phyloP scores from a whole-genome alignment of 2,888 invertebrate genomes.

The Cheilosia pagana region DNA sequence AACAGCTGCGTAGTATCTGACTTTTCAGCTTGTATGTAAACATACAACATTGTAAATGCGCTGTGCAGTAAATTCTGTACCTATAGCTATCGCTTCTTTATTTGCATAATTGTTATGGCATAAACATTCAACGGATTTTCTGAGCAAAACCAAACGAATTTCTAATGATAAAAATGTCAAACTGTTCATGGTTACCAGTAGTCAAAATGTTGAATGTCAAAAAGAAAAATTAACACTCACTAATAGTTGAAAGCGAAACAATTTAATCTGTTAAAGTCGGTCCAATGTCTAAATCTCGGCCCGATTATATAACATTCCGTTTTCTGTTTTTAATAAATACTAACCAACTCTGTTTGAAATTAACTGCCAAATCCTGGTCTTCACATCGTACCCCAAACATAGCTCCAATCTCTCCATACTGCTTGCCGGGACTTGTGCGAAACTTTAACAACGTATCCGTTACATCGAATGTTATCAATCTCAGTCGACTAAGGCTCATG shows the following conservation, averaged over 20 bases:
- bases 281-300: background rate
- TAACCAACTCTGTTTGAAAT: slow-evolving; percentile 87
- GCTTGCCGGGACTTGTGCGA: slow-evolving; percentile 88
- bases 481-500: slow-evolving; percentile 81
- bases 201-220: background rate
- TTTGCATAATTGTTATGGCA: no score
- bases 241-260: background rate
- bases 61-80: no score
- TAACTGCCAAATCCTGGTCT: slow-evolving; percentile 85
- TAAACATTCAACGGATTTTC: background rate
- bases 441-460: slow-evolving; percentile 93
- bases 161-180: background rate
- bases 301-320: background rate
- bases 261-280: background rate
- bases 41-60: no score
- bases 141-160: background rate
- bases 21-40: no score
- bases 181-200: slow-evolving; percentile 7
- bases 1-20: no score
- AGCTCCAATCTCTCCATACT: slow-evolving; percentile 89
- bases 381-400: slow-evolving; percentile 88
- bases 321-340: background rate
- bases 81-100: no score
- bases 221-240: slow-evolving; percentile 33
- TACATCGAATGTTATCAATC: slow-evolving; percentile 93